Evolutionary conservation across 2,113 vertebrate species (phyloP).

Genomic region (Eulemur rufifrons): DNA sequence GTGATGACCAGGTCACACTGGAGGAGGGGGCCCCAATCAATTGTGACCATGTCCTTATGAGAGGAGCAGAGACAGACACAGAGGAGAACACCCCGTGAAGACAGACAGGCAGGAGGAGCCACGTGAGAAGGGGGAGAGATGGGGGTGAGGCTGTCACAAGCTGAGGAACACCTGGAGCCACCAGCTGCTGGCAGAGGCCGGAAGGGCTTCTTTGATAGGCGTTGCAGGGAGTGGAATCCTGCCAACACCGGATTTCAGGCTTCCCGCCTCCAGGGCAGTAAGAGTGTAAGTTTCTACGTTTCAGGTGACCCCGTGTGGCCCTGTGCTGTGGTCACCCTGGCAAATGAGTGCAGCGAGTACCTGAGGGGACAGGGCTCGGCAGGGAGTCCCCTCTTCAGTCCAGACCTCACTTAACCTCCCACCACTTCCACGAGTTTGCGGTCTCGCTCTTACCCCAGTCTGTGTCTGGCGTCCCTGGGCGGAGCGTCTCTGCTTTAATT

Average conservation of each 20-base stretch:
- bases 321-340: accelerated
- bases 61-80: neutral
- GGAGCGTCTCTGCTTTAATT: neutral
- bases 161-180: accelerated
- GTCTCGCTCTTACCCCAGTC: neutral
- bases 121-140: accelerated
- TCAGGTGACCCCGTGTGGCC: neutral
- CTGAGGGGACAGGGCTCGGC: accelerated
- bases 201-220: too few relatives aligned
- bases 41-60: neutral
- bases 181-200: too few relatives aligned
- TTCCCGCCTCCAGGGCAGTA: neutral
- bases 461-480: accelerated
- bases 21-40: too few relatives aligned
- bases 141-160: accelerated
- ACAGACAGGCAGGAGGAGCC: neutral
- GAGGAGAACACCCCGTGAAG: neutral
- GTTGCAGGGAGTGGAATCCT: accelerated
- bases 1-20: accelerated
- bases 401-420: neutral
- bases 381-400: neutral
- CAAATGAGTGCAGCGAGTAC: neutral
- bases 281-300: neutral
- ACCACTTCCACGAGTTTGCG: too few relatives aligned
- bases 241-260: accelerated